These are phyloP conservation scores for Zoroaster sp. DNA, from an alignment of 53 echinoderm and acorn worm genomes.

Conservation along the genomic window DNA sequence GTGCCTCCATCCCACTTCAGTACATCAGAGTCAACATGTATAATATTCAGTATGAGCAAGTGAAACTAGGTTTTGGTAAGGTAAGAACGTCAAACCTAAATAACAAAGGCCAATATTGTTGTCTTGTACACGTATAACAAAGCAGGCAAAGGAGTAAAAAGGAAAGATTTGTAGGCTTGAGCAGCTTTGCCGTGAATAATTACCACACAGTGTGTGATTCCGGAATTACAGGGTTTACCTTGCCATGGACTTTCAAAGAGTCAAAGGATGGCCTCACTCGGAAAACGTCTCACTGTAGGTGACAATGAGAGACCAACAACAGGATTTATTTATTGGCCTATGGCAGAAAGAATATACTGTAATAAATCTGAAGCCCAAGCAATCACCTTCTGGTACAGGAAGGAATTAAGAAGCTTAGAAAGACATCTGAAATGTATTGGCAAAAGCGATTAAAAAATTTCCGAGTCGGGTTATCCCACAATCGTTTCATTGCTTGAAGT, in stretches of 20 bases:
- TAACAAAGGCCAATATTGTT: background rate
- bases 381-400: background rate
- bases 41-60: background rate
- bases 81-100: background rate
- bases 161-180: background rate
- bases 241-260: background rate
- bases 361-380: background rate
- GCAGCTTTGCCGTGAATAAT: background rate
- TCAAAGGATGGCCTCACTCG: background rate
- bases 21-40: conserved; percentile 59
- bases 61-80: background rate
- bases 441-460: background rate
- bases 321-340: background rate
- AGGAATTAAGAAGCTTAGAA: background rate
- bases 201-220: conserved; percentile 9
- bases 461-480: background rate
- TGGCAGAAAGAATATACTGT: background rate
- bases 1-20: conserved; percentile 43
- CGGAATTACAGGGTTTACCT: background rate
- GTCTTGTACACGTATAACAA: background rate
- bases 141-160: background rate
- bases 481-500: background rate
- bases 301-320: background rate
- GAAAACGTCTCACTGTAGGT: background rate
- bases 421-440: background rate